Base-by-base conservation (phyloP, 2,113 vertebrate genomes). In the Hippocampus mohnikei region DNA sequence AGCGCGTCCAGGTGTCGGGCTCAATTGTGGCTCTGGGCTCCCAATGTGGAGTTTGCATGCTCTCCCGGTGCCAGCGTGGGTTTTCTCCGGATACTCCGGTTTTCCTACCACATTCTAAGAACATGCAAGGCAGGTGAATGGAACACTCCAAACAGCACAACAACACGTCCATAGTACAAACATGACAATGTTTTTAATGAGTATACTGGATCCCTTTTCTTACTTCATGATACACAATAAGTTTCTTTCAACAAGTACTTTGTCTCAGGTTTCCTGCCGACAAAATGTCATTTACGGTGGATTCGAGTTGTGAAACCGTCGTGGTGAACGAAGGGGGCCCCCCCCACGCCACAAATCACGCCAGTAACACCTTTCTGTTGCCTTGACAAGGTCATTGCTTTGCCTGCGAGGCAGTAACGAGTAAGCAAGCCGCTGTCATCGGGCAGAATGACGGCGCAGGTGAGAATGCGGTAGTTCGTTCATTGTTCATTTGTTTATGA, bases 401-500 rank as follows among this genome's bases (percentile, higher is more conserved):
- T 75, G 66, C 70, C 83, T 80, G 27, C 48, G 46, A 77, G 86
- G 70, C 78, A 72, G 44, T 27, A 65, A 74, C 56, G 42, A 11
- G 74, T 48, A 42, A 79, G 55, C 60, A 40, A 37, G 27, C 52
- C 20, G 65, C 77, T 80, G 72, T 81, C 85, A 86, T 67, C 60
- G 63, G 68, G 68, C 59, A 15, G 61, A 78, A 70, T 71, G 75
- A 75, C 70, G 79, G 72, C 23, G 72, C 82, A 88, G 79, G 81
- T 91, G 87, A 81, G 80, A 87, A 85, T 70, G 75, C 75, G 77
- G 20, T 67, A 44, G 75, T 85, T 87, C 78, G 78, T 80, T 73
- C 74, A 85, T 74, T 85, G 84, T 59, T 33, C 12, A n/a, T 25
- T 64, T 64, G 29, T 65, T 65, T 65, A 16, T 16, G 62, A 44